Percentiles rank a stretch among this genome's conserved stretches.
These are phyloP conservation scores for Subanguina moxae DNA, from an alignment of 1,140 invertebrate species.

Conservation along the genomic window DNA sequence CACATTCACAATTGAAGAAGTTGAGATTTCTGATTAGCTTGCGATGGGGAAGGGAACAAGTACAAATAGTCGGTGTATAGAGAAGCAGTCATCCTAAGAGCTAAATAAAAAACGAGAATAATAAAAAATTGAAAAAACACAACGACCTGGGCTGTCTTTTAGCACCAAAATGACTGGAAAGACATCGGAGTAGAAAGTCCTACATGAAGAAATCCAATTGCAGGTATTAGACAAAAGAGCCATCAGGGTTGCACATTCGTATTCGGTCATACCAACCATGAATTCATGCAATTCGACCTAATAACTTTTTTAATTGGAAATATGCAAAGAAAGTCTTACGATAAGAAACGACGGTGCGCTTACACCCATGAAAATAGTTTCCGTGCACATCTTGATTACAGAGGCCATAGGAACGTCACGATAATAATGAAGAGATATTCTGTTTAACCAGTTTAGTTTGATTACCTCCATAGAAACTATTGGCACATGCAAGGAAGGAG, in stretches of 20 bases:
- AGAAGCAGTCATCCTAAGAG: too few relatives aligned
- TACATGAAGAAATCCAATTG: conserved; percentile 18
- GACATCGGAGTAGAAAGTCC: neutral
- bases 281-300: conserved; percentile 23
- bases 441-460: neutral
- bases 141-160: too few relatives aligned
- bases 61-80: neutral
- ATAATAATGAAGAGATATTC: neutral
- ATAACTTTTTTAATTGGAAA: neutral
- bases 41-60: too few relatives aligned
- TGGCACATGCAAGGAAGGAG: neutral
- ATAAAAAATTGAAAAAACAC: too few relatives aligned
- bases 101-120: too few relatives aligned
- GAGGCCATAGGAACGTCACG: neutral
- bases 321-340: neutral
- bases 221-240: conserved; percentile 16
- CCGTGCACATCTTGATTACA: neutral
- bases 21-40: too few relatives aligned
- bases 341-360: neutral
- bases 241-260: conserved; percentile 17
- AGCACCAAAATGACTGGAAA: conserved; percentile 16
- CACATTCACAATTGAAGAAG: too few relatives aligned
- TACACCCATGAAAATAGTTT: neutral
- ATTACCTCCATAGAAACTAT: neutral
- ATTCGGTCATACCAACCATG: conserved; percentile 12